These are phyloP conservation scores for Muntiacus muntjak DNA, from an alignment of 2,113 vertebrate species.

Conservation along the genomic window DNA sequence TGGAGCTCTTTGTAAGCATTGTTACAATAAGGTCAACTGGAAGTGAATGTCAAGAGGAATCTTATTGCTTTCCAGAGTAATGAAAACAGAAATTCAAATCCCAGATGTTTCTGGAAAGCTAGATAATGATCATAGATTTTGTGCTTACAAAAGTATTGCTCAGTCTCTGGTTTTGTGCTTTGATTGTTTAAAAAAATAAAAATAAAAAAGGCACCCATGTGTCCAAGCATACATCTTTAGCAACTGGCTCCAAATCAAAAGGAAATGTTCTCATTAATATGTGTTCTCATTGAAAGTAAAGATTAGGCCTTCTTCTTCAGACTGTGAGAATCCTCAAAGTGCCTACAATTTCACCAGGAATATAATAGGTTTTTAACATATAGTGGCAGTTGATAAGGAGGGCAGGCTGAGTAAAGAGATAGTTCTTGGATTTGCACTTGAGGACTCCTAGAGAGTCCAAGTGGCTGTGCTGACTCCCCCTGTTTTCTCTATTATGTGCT, in stretches of 20 bases:
- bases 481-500: not conserved
- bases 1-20: conserved; percentile 21
- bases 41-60: conserved; percentile 49
- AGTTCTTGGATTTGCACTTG: not conserved
- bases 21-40: conserved; percentile 50
- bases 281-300: conserved; percentile 25
- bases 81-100: conserved; percentile 49
- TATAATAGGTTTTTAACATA: not conserved
- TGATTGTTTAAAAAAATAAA: conserved; percentile 19
- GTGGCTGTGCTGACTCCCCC: not conserved
- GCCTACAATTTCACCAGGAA: not conserved
- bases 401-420: not conserved
- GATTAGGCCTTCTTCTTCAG: not conserved
- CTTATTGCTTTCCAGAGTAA: conserved; percentile 43
- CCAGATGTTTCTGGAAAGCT: conserved; percentile 67
- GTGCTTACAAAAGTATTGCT: conserved; percentile 5
- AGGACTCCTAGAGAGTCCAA: not conserved
- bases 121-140: conserved; percentile 31
- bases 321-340: not conserved
- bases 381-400: not conserved
- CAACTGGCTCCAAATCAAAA: not conserved
- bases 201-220: not conserved
- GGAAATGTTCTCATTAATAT: conserved; percentile 20
- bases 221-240: conserved; percentile 15
- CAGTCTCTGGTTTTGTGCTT: conserved; percentile 63